Evolutionary conservation across 2,888 invertebrate genomes (phyloP).

Genomic region (Zaprionus obscuricornis): DNA sequence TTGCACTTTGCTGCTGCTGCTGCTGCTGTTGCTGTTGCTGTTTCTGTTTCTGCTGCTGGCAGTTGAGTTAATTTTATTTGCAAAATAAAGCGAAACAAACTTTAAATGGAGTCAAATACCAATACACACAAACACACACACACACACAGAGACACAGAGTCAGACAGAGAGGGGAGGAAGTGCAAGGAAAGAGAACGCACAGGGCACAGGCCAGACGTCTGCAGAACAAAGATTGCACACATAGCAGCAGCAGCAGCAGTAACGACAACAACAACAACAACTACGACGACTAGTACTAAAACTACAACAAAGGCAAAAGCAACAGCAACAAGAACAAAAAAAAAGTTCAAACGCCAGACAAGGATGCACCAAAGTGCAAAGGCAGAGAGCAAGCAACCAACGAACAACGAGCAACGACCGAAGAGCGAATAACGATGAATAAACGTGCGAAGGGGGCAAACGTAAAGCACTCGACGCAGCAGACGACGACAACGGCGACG

Average conservation of each 20-base stretch:
- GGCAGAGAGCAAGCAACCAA: slow-evolving; percentile 64
- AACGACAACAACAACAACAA: slow-evolving; percentile 18
- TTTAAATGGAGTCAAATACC: slow-evolving; percentile 79
- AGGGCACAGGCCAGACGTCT: slow-evolving; percentile 68
- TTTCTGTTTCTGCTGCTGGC: slow-evolving; percentile 74
- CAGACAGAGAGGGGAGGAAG: slow-evolving; percentile 1
- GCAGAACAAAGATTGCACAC: slow-evolving; percentile 77
- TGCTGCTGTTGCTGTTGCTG: slow-evolving; percentile 61
- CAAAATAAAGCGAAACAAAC: slow-evolving; percentile 79
- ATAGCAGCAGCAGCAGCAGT: slow-evolving; percentile 37
- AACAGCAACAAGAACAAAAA: slow-evolving; percentile 46
- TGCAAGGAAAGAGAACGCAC: background rate
- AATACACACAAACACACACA: slow-evolving; percentile 54
- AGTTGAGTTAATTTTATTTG: slow-evolving; percentile 77
- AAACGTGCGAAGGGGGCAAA: slow-evolving; percentile 39
- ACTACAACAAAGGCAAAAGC: slow-evolving; percentile 36
- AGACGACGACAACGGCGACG: slow-evolving; percentile 65
- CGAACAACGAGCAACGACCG: slow-evolving; percentile 46
- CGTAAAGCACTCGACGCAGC: slow-evolving; percentile 45
- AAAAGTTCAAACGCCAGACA: slow-evolving; percentile 79
- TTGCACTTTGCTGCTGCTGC: slow-evolving; percentile 61
- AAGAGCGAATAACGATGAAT: slow-evolving; percentile 24
- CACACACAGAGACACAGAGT: slow-evolving; percentile 5
- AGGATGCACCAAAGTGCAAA: slow-evolving; percentile 79
- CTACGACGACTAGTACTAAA: slow-evolving; percentile 15